Percentiles rank a stretch among this genome's conserved stretches.
These are phyloP conservation scores for Yponomeuta malinellus DNA, from an alignment of 2,888 invertebrate genomes.

Conservation along the genomic window DNA sequence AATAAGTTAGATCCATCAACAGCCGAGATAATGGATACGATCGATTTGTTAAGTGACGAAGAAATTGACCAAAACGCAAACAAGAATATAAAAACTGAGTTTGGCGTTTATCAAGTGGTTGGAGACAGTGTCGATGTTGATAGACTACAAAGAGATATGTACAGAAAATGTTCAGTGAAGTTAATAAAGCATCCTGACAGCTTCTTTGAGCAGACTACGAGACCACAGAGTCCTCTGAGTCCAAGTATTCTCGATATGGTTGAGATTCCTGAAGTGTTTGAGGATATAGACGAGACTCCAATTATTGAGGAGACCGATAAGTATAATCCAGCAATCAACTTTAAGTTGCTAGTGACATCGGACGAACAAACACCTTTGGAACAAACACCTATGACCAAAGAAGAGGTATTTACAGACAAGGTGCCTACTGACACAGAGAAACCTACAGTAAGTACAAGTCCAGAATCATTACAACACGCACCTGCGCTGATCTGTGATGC, in stretches of 20 bases:
- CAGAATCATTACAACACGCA: background rate
- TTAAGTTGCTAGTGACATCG: background rate
- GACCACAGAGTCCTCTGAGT: background rate
- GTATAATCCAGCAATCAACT: background rate
- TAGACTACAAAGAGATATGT: constrained; percentile 45
- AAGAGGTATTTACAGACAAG: background rate
- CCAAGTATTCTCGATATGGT: background rate
- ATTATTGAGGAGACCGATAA: background rate
- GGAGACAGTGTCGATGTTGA: constrained; percentile 27
- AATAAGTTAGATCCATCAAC: constrained; percentile 8
- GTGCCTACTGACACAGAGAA: background rate
- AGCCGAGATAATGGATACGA: constrained; percentile 36
- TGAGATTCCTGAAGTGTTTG: background rate
- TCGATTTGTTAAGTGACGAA: constrained; percentile 60
- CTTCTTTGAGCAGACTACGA: background rate
- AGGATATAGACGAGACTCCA: background rate
- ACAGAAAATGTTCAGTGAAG: constrained; percentile 41
- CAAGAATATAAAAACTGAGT: constrained; percentile 40
- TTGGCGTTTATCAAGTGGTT: constrained; percentile 41
- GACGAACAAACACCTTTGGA: background rate
- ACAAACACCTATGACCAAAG: background rate
- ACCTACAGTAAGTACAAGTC: background rate
- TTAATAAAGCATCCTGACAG: constrained; percentile 23
- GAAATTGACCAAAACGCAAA: constrained; percentile 34
- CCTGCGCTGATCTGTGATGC: background rate